phyloP scores from a whole-genome alignment of 1,140 invertebrate species.

The Tetragonula clypearis region DNA sequence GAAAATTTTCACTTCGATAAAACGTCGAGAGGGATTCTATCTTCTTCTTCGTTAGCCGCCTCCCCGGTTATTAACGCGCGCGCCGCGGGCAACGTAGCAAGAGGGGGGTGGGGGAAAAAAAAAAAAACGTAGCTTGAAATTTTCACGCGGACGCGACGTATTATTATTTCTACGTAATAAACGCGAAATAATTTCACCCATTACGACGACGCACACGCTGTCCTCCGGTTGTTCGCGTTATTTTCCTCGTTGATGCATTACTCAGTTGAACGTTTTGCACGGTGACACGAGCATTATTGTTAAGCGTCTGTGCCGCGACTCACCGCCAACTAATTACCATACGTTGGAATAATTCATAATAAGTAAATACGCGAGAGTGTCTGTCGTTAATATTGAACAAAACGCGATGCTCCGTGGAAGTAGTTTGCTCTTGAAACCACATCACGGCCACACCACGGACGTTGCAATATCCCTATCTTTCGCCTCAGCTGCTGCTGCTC shows the following conservation, averaged over 20 bases:
- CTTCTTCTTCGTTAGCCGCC: neutral
- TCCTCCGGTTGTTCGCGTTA: neutral
- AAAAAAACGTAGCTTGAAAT: neutral
- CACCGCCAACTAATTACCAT: neutral
- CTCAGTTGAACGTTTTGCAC: neutral
- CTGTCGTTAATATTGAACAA: neutral
- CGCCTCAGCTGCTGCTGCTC: too few relatives aligned
- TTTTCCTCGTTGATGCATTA: neutral
- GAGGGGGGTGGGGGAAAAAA: too few relatives aligned
- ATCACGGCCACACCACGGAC: neutral
- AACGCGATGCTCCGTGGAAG: neutral
- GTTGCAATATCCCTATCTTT: neutral
- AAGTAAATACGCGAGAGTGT: neutral
- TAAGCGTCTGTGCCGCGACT: neutral
- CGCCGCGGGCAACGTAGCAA: neutral
- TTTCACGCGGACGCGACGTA: neutral
- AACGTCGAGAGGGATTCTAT: too few relatives aligned
- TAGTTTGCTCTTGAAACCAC: neutral
- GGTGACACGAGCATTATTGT: neutral
- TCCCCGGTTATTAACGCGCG: neutral
- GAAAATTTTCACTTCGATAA: too few relatives aligned
- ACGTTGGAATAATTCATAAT: neutral
- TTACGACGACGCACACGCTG: neutral
- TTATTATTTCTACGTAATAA: neutral
- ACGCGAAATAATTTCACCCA: neutral